These are phyloP conservation scores for Sinocyclocheilus grahami DNA, from an alignment of 2,113 vertebrate genomes.

Conservation along the genomic window DNA sequence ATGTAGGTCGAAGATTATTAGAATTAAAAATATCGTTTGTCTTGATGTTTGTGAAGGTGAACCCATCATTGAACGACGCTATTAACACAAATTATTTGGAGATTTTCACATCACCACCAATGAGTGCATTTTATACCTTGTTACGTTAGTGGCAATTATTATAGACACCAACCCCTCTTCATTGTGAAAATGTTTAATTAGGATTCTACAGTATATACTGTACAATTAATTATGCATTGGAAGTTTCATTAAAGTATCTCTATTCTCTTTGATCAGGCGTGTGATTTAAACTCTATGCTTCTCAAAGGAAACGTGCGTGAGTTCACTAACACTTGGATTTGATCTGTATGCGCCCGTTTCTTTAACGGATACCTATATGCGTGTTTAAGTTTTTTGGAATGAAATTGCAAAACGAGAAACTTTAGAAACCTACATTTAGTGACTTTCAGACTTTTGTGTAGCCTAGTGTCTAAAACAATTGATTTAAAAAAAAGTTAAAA, in stretches of 20 bases:
- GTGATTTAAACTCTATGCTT: constrained; percentile 64
- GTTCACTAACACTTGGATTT: constrained; percentile 24
- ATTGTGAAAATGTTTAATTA: constrained; percentile 68
- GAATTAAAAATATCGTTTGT: background rate
- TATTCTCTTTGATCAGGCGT: constrained; percentile 77
- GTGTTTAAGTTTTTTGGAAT: background rate
- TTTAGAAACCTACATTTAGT: background rate
- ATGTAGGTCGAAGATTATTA: background rate
- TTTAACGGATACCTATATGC: background rate
- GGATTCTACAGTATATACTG: constrained; percentile 73
- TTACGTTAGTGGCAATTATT: background rate
- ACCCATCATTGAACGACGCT: background rate
- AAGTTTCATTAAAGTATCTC: constrained; percentile 80
- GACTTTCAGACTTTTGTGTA: background rate
- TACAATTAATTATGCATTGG: constrained; percentile 76
- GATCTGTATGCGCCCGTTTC: constrained; percentile 25
- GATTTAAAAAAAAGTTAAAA: background rate
- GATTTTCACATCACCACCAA: constrained; percentile 36
- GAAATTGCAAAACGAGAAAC: background rate
- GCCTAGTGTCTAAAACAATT: background rate
- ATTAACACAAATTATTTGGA: constrained; percentile 24
- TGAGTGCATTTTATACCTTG: constrained; percentile 61
- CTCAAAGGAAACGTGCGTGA: constrained; percentile 33
- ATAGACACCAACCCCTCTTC: constrained; percentile 29
- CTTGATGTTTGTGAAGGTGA: constrained; percentile 29